Conservation (phyloP, 1,140 invertebrate genomes). For the Leptoteleia sp. region DNA sequence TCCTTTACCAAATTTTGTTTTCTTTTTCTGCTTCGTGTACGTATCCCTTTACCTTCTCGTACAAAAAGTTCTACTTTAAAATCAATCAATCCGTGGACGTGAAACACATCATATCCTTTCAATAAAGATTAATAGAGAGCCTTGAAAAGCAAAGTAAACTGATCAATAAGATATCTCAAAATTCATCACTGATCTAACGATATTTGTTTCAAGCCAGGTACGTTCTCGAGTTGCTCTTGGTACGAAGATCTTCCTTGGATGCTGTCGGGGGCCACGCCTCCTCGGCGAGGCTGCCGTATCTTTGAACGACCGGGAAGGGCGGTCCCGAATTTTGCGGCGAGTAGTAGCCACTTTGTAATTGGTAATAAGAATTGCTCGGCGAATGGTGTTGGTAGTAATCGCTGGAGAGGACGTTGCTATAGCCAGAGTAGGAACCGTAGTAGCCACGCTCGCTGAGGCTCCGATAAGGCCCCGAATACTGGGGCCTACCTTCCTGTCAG, state of each 20-base stretch:
- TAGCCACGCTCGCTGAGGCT: slow-evolving; percentile 79
- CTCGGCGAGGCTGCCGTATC: slow-evolving; percentile 79
- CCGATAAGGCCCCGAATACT: slow-evolving; percentile 77
- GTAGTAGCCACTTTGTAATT: slow-evolving; percentile 76
- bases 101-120: no score
- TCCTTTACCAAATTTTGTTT: no score
- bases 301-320: slow-evolving; percentile 76
- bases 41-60: no score
- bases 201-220: slow-evolving; percentile 71
- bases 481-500: slow-evolving; percentile 79
- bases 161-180: neutral
- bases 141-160: no score
- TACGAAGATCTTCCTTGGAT: slow-evolving; percentile 67
- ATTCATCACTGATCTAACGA: slow-evolving; percentile 23
- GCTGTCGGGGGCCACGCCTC: slow-evolving; percentile 73
- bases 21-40: no score
- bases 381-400: slow-evolving; percentile 73
- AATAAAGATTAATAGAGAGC: no score
- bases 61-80: no score
- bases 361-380: slow-evolving; percentile 72
- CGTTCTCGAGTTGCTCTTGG: slow-evolving; percentile 69
- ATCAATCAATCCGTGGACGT: no score
- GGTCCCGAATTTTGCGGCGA: slow-evolving; percentile 77
- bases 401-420: slow-evolving; percentile 72
- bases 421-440: slow-evolving; percentile 77